Conservation (phyloP, 2,888 invertebrate species). For the Cephus pygmeus region DNA sequence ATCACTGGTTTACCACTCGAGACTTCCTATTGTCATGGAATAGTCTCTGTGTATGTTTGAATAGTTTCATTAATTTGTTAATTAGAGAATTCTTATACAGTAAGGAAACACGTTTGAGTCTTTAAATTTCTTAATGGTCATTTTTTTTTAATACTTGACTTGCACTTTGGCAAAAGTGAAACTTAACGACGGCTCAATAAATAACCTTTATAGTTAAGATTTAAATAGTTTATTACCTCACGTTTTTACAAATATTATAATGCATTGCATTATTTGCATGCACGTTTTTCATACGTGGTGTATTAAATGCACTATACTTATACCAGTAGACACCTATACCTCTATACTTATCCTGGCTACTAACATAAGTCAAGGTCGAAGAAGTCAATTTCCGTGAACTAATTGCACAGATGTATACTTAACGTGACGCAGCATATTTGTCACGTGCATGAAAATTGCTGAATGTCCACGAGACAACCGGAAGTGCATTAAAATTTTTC, state of each 20-base stretch:
- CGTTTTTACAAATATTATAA: neutral
- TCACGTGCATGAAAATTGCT: neutral
- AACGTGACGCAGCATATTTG: neutral
- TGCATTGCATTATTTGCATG: too few species aligned
- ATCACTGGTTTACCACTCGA: neutral
- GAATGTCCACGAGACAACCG: neutral
- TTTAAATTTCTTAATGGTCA: neutral
- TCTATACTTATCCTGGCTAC: neutral
- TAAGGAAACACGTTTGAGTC: too few species aligned
- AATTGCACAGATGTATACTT: neutral
- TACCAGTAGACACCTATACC: neutral
- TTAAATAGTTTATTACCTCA: neutral
- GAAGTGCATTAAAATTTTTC: neutral
- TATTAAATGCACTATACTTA: neutral
- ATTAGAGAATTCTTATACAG: too few species aligned
- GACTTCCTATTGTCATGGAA: neutral
- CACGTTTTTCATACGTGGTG: too few species aligned
- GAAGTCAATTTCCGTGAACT: neutral
- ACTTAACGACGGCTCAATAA: neutral
- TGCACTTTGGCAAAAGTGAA: neutral
- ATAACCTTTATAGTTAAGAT: neutral
- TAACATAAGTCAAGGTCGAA: neutral
- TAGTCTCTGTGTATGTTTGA: neutral
- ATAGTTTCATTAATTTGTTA: neutral
- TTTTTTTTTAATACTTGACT: neutral